Conservation (phyloP, 2,888 invertebrate genomes). For the Amaurobius ferox region DNA sequence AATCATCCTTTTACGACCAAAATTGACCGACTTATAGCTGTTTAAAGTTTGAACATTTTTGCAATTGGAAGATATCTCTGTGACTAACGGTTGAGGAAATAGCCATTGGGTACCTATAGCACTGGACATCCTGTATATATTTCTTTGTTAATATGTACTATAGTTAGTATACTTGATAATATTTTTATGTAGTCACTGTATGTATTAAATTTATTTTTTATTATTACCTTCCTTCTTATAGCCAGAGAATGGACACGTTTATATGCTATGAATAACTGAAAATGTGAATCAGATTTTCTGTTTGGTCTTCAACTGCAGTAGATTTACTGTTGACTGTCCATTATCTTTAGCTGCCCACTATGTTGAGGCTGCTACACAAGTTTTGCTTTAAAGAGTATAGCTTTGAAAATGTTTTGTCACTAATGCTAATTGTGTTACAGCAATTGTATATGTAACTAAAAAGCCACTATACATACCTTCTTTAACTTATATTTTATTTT, state of each 20-base stretch:
- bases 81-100: no score
- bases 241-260: constrained; percentile 97
- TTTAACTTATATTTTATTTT: neutral
- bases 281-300: constrained; percentile 2
- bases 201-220: neutral
- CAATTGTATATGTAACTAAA: constrained; percentile 6
- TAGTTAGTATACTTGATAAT: no score
- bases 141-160: no score
- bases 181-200: no score
- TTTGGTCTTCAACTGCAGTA: constrained; percentile 38
- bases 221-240: constrained; percentile 81
- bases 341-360: constrained; percentile 49
- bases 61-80: no score
- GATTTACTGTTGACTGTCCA: constrained; percentile 52
- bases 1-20: no score
- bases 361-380: constrained; percentile 42
- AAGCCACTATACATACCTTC: neutral
- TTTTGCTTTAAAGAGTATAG: constrained; percentile 48
- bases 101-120: no score
- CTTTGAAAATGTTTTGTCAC: constrained; percentile 25
- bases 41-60: no score
- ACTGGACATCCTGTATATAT: no score
- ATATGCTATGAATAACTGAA: constrained; percentile 92
- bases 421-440: constrained; percentile 23
- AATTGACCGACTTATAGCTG: no score